phyloP scores from a whole-genome alignment of 2,888 invertebrate genomes.

The Cistogaster globosa region DNA sequence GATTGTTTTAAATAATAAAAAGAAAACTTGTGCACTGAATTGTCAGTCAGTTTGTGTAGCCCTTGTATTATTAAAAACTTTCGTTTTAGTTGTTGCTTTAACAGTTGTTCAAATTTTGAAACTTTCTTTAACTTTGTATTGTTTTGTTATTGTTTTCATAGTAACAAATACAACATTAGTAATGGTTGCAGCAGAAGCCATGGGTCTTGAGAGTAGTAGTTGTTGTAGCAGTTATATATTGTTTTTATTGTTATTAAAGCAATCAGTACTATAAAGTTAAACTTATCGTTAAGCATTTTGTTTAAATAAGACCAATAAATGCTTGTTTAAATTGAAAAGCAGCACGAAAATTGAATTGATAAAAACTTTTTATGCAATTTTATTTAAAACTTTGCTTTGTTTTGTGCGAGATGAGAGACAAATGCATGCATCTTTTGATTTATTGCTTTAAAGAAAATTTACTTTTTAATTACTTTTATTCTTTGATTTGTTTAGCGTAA shows the following conservation, averaged over 20 bases:
- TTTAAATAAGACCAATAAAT: constrained; percentile 68
- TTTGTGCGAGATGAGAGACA: neutral
- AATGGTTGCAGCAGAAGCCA: neutral
- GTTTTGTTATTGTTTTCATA: constrained; percentile 10
- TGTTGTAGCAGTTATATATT: neutral
- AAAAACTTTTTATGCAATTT: neutral
- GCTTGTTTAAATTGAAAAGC: constrained; percentile 47
- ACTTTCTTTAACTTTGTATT: constrained; percentile 20
- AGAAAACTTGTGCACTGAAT: neutral
- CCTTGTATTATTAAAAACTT: constrained; percentile 23
- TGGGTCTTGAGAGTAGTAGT: neutral
- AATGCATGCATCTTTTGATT: constrained; percentile 26
- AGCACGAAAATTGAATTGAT: constrained; percentile 41
- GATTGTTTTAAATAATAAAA: constrained; percentile 34
- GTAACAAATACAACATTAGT: constrained; percentile 11
- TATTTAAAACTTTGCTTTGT: neutral
- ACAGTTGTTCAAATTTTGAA: constrained; percentile 33
- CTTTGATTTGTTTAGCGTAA: constrained; percentile 14
- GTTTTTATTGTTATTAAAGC: neutral
- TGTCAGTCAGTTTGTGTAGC: constrained; percentile 5
- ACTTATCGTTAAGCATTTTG: constrained; percentile 49
- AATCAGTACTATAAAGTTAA: constrained; percentile 40
- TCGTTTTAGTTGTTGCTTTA: constrained; percentile 14
- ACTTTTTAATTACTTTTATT: constrained; percentile 59
- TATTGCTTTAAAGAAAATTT: constrained; percentile 48